phyloP scores from a whole-genome alignment of 64 coral and sea anemone species.

The Orbicella faveolata region DNA sequence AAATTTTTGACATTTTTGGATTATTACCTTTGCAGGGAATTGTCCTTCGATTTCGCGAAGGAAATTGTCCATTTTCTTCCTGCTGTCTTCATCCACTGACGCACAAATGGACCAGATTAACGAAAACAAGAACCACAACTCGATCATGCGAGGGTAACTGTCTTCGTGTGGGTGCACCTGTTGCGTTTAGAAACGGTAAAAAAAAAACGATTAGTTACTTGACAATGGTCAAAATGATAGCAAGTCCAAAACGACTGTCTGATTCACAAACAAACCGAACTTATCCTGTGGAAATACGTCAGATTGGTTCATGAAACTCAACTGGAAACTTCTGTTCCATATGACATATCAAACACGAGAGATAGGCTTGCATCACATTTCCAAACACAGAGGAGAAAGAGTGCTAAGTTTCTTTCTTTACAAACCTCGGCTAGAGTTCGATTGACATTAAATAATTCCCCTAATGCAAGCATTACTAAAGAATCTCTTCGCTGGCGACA shows the following conservation, averaged over 20 bases:
- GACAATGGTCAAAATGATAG: background rate
- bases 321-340: no score
- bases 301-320: no score
- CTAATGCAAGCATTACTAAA: background rate
- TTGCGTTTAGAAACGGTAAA: background rate
- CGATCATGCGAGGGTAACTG: constrained; percentile 91
- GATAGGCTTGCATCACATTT: no score
- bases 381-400: no score
- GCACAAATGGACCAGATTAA: constrained; percentile 98
- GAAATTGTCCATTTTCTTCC: constrained; percentile 99
- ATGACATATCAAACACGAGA: no score
- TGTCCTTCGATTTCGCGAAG: constrained; percentile 97
- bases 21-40: constrained; percentile 89
- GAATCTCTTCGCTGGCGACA: background rate
- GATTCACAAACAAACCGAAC: no score
- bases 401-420: no score
- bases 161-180: constrained; percentile 91
- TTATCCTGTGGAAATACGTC: no score
- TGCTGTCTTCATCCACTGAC: constrained; percentile 96
- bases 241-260: no score
- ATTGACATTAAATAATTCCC: no score
- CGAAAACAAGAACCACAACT: constrained; percentile 96
- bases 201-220: background rate
- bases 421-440: no score
- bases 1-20: background rate